Base-by-base conservation (phyloP, 2,113 vertebrate genomes). In the Bos taurus region DNA sequence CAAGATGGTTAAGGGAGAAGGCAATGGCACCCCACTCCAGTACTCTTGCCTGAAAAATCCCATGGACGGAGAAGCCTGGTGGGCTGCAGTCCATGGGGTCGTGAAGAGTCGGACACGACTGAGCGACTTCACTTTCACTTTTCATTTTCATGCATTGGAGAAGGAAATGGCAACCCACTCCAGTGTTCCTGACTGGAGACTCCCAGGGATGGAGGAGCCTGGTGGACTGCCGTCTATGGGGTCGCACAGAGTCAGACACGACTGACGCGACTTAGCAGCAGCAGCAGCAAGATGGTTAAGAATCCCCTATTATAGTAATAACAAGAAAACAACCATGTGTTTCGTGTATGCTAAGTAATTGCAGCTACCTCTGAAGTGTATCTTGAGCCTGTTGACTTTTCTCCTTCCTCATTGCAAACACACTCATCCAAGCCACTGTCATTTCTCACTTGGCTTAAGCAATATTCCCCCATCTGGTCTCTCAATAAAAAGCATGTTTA, bases 41-140 rank as follows among this genome's bases (percentile, higher is more conserved):
- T 33, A 16, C 60, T 33, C 30, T 62, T 62, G 30, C 60, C 60
- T 62, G 60, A 30, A 16, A 62, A 62, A 62, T 33, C 30, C 60
- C 28, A 16, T 16, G 28, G 28, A 14, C 1, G 0, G 60, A 62
- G 30, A 30, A 62, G 14, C 30, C 14, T 62, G 60, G 60, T 62
- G 30, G 30, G 60, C 60, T 62, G 60, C 60, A 62, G 60, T 16
- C 28, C 60, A 62, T 33, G 14, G 60, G 14, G 60, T 62, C 6
- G 0, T 0, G 0, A 62, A 62, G 28, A 62, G 60, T 62, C 30
- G 0, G 30, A 62, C 14, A 62, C 0, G 6, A 62, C 30, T 33
- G 30, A 62, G 30, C 30, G 7, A 14, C 60, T 1, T 62, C 13
- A 62, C 30, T 62, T 62, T 62, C 30, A 33, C 14, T 62, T 62